A percentile compares a stretch with the other conserved stretches of the same genome.
Evolutionary conservation across 2,797 vertebrate genomes (phyloP).

Genomic region (Syngnathus rostellatus): DNA sequence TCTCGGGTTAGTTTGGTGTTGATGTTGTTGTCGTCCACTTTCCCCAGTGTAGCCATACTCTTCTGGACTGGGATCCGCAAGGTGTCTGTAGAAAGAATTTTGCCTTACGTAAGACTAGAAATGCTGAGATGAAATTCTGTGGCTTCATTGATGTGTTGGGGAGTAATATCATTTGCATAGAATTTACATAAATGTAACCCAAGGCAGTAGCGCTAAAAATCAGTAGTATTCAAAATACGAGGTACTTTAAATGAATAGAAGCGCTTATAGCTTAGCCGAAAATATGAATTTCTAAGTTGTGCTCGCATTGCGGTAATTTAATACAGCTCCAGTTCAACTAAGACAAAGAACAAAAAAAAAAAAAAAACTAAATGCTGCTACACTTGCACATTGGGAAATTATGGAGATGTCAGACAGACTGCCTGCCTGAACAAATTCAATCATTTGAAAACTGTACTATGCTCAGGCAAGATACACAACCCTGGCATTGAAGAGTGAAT

Average conservation of each 20-base stretch:
- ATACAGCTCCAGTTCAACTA: neutral
- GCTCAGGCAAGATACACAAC: neutral
- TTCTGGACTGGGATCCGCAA: slow-evolving; percentile 60
- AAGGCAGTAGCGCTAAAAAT: neutral
- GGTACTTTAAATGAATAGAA: neutral
- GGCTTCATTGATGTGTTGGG: neutral
- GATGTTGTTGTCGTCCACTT: slow-evolving; percentile 27
- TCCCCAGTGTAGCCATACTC: slow-evolving; percentile 66
- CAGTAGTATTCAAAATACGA: neutral
- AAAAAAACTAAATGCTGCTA: neutral
- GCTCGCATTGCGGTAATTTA: neutral
- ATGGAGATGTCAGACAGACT: too few relatives aligned
- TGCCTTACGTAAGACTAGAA: neutral
- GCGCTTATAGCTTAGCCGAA: neutral
- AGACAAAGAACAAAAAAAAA: neutral
- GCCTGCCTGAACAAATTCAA: neutral
- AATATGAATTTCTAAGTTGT: neutral
- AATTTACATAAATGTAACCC: neutral
- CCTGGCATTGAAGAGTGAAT: too few relatives aligned
- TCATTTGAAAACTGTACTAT: neutral
- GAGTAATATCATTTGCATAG: neutral
- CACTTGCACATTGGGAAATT: neutral
- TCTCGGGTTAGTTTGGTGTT: slow-evolving; percentile 70
- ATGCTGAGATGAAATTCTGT: neutral
- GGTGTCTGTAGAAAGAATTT: slow-evolving; percentile 50